These are phyloP conservation scores for Lipotes vexillifer DNA, from an alignment of 2,113 vertebrate genomes.

Conservation along the genomic window DNA sequence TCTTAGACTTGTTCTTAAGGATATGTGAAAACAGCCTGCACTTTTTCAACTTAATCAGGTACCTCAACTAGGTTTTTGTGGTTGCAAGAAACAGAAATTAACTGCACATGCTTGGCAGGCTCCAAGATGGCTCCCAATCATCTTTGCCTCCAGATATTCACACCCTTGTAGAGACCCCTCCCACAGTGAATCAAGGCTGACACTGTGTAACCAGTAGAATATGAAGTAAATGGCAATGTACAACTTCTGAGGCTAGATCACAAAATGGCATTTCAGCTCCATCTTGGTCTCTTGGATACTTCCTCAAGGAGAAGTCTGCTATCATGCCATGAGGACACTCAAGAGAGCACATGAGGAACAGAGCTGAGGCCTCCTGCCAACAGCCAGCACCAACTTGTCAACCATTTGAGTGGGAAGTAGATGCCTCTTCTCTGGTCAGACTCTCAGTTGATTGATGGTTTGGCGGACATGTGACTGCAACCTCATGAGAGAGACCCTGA, in stretches of 20 bases:
- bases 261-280: neutral
- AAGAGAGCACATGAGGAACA: neutral
- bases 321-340: neutral
- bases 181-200: neutral
- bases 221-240: neutral
- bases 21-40: neutral
- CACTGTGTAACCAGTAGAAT: neutral
- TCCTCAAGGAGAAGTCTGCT: neutral
- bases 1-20: neutral
- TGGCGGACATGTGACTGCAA: neutral
- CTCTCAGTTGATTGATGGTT: neutral
- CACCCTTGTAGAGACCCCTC: neutral
- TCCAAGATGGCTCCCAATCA: neutral
- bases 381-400: neutral
- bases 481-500: neutral
- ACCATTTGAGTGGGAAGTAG: neutral
- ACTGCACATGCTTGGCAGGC: neutral
- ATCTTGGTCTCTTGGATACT: neutral
- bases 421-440: neutral
- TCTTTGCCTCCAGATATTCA: neutral
- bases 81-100: slow-evolving; percentile 1
- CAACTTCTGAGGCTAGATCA: neutral
- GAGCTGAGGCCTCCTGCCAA: neutral
- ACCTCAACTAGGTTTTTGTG: neutral
- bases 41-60: neutral